Evolutionary conservation across 2,888 invertebrate species (phyloP).

Genomic region (Rhagonycha lutea): DNA sequence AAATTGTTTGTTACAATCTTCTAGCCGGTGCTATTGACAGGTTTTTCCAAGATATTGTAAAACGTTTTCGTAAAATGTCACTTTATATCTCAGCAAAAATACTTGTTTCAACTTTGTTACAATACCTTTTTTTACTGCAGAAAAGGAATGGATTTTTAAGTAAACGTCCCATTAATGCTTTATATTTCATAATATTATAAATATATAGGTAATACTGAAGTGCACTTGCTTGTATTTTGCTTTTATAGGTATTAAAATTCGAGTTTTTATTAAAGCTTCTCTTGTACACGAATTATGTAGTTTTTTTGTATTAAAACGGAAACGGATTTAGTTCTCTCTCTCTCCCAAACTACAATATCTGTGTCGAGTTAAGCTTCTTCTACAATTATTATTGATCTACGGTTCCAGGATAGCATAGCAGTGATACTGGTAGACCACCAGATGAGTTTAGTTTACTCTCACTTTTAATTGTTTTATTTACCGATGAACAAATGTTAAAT

Average conservation of each 20-base stretch:
- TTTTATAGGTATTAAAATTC: too few species aligned
- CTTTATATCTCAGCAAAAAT: neutral
- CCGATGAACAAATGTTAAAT: neutral
- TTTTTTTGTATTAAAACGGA: too few species aligned
- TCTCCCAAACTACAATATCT: too few species aligned
- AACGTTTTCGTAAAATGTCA: neutral
- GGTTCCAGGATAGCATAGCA: neutral
- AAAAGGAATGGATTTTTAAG: neutral
- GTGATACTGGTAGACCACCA: neutral
- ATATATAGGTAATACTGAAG: neutral
- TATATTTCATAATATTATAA: neutral
- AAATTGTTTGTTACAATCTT: neutral
- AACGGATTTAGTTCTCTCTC: too few species aligned
- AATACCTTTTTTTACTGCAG: neutral
- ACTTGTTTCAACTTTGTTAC: neutral
- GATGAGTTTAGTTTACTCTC: neutral
- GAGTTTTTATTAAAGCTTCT: too few species aligned
- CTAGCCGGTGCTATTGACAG: neutral
- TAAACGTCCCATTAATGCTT: neutral
- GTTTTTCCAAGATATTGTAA: neutral
- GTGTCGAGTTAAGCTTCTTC: too few species aligned
- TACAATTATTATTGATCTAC: too few species aligned
- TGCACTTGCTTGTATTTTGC: neutral
- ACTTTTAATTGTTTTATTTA: neutral
- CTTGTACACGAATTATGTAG: too few species aligned